Base-by-base conservation (phyloP, 2,797 vertebrate species). In the Streptopelia turtur region DNA sequence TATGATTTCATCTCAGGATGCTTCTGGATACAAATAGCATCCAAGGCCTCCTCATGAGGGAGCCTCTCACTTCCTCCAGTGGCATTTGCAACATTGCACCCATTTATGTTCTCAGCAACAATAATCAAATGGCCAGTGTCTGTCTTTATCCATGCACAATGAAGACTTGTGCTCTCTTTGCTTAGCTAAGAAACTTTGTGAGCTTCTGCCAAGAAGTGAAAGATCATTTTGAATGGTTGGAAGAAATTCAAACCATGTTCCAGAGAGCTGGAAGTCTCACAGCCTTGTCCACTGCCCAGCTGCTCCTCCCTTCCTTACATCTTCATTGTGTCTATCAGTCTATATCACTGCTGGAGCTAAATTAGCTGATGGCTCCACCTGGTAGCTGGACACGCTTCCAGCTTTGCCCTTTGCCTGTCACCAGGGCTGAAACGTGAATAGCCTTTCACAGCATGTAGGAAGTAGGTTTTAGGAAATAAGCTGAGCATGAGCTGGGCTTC, bases 201-300 rank as follows among this genome's bases (percentile, higher is more conserved):
- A 96, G 92, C 55, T 92, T 86, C 91, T 95, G 96, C 96, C 96
- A 96, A 96, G 82, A 91, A 95, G 63, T 33, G 59, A 93, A 96
- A 92, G 96, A 96, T 53, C 86, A 89, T 91, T 95, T 92, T 96
- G 96, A 96, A 96, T 91, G 90, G 90, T 90, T 96, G 96, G 96
- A 97, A 95, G 65, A 80, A 95, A 93, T 93, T 95, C 96, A 97
- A 96, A 52, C 83, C 81, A 76, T 83, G 95, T 90, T 92, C 92
- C 86, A 95, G 81, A 69, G 90, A 95, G 82, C 65, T 91, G 90
- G 90, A 95, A 96, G 70, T 72, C 88, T 95, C 68, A 45, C 76
- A 90, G 88, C 20, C 95, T 87, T 87, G 86, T 92, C 95, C 89
- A 85, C 69, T 96, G 89, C 90, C 90, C 93, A 96, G 95, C 90